Percentiles rank a stretch among this genome's conserved stretches.
Conservation (phyloP, 1,140 invertebrate species). For the Tetragonula clypearis region DNA sequence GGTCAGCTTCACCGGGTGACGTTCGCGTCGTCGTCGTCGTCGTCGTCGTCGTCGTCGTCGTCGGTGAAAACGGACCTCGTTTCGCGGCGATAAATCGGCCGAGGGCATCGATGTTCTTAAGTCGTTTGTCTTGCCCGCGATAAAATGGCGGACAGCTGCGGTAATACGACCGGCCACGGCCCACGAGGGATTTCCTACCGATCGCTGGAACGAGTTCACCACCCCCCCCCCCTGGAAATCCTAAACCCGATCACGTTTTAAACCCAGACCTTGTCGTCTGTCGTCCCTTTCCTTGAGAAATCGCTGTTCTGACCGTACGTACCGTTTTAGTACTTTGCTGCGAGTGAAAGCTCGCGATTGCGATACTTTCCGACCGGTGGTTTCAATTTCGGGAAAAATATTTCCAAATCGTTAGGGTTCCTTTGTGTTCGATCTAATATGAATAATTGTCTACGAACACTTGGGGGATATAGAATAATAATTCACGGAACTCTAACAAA, state of each 20-base stretch:
- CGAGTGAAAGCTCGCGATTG: conserved; percentile 2
- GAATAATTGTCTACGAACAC: too few relatives aligned
- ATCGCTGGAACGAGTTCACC: conserved; percentile 24
- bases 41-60: neutral
- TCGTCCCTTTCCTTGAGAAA: neutral
- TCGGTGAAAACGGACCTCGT: neutral
- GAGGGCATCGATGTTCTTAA: conserved; percentile 29
- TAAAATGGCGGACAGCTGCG: conserved; percentile 7
- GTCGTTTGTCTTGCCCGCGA: conserved; percentile 52
- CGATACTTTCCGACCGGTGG: neutral
- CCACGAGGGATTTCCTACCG: conserved; percentile 47
- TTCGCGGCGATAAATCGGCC: conserved; percentile 30
- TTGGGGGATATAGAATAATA: too few relatives aligned
- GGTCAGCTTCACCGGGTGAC: neutral
- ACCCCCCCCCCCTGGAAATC: conserved; percentile 47
- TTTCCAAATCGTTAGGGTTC: too few relatives aligned
- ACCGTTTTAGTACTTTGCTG: neutral
- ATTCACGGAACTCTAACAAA: too few relatives aligned
- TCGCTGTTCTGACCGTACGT: neutral
- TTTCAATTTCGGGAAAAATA: neutral
- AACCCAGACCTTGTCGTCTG: conserved; percentile 54
- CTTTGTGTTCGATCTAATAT: too few relatives aligned
- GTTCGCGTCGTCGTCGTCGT: neutral
- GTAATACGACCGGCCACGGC: conserved; percentile 55
- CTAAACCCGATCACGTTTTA: conserved; percentile 60